Conservation (phyloP, 2,888 invertebrate genomes). For the Andrena fulva region DNA sequence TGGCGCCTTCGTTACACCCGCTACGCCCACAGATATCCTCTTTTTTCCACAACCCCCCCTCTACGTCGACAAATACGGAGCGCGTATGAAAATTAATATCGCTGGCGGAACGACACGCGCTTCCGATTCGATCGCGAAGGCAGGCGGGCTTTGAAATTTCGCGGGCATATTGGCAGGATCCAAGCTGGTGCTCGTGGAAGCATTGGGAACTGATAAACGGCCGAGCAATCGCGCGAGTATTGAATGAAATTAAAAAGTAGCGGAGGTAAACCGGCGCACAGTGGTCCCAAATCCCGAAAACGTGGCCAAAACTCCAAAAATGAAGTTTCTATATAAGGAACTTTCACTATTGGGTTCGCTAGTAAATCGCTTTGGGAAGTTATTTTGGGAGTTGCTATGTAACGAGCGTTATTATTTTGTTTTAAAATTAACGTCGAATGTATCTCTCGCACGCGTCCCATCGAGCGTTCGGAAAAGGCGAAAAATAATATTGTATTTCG, state of each 20-base stretch:
- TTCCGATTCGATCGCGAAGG: background rate
- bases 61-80: background rate
- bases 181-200: background rate
- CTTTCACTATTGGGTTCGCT: too few relatives aligned
- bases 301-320: too few relatives aligned
- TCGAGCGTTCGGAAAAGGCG: too few relatives aligned
- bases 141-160: background rate
- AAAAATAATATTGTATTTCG: too few relatives aligned
- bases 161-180: background rate
- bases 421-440: too few relatives aligned
- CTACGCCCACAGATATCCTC: background rate
- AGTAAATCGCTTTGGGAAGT: too few relatives aligned
- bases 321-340: too few relatives aligned
- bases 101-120: background rate
- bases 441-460: too few relatives aligned
- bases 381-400: too few relatives aligned
- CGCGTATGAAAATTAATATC: conserved; percentile 2
- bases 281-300: too few relatives aligned
- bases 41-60: background rate
- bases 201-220: background rate
- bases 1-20: conserved; percentile 4
- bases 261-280: too few relatives aligned
- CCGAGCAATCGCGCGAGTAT: background rate
- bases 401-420: too few relatives aligned
- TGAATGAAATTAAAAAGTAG: background rate